Evolutionary conservation across 2,888 invertebrate genomes (phyloP), one percentile per base, ranked within the genome.

Genomic region (Alloscopus bannaensis): DNA sequence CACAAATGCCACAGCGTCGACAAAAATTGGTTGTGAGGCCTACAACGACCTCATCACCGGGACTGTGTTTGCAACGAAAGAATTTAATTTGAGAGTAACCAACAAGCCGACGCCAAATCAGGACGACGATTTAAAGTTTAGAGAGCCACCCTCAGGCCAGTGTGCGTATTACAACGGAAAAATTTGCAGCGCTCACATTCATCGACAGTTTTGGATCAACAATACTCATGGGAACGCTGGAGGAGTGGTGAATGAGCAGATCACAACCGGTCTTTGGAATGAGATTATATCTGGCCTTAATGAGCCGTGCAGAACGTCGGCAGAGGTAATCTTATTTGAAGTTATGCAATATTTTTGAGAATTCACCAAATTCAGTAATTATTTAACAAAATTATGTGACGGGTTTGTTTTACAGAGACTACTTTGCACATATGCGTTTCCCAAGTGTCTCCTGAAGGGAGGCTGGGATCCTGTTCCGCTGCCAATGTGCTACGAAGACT

Each of bases 401-500:
- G 4, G 6, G 47, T 13, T n/a, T n/a, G 3, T 24, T 36, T 40
- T 24, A 57, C 45, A 93, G 92, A 95, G 93, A 91, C 91, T 98
- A 88, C 89, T 98, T 18, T 98, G 98, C 89, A 92, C 94, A 76
- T 96, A 95, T 89, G 96, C 97, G 64, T 98, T 97, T 89, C 97
- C 97, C 1, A 93, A 93, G 87, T 97, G 96, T 87, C 91, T 93
- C 80, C 89, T 92, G 86, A 91, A 92, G 87, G 87, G 88, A 71
- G 92, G 93, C 64, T 91, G 86, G 80, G 83, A 91, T 77, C 92
- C 94, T 2, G 90, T 91, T 82, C 92, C 92, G 66, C 90, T 96
- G 78, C 95, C 96, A 3, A 90, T 97, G 3, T 97, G 97, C 89
- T 94, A 95, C 87, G 97, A 98, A 90, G 97, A 97, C 88, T 98